Base-by-base conservation (phyloP, 2,888 invertebrate genomes). In the Agrochola circellaris region DNA sequence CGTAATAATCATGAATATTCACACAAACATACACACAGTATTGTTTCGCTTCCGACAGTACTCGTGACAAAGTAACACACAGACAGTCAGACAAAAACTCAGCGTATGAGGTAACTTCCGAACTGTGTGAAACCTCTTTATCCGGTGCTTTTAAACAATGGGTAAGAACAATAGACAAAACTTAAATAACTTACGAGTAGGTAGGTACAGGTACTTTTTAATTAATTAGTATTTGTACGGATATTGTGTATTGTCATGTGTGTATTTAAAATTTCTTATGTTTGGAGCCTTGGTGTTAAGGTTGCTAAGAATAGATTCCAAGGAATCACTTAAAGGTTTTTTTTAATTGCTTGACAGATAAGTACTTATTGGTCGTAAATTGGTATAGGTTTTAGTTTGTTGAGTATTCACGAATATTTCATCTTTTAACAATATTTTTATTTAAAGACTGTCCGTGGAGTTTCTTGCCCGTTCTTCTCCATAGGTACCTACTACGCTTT, bases 61-160 rank as follows among this genome's bases (percentile, higher is more conserved):
- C 45, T 76, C 66, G 62, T 74, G 84, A 88, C 79, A 84, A 82
- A 80, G 70, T 70, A 77, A 75, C 68, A 58, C 30, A 74, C 73
- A 73, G 42, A 84, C 70, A 84, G 82, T 86, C 61, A 42, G 5
- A 73, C 73, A 75, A 75, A 90, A 89, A 85, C 82, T 58, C 62
- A 58, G 38, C 61, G 54, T 75, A 80, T 88, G 85, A 85, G 87
- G 89, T 88, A 89, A 88, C 89, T 88, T 89, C 88, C 87, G 89
- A 88, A 86, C 75, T 74, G 87, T 88, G 88, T 80, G 88, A 88
- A 88, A 79, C 72, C 77, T 84, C 65, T 75, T 77, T 88, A 89
- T 87, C 88, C 89, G 89, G 76, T 71, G 54, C 61, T 69, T 67
- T 45, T n/a, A 56, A 30, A 88, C 86, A 86, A 88, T 87, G 75